Evolutionary conservation across 2,797 vertebrate species (phyloP).

Genomic region (Urosaurus nigricauda): DNA sequence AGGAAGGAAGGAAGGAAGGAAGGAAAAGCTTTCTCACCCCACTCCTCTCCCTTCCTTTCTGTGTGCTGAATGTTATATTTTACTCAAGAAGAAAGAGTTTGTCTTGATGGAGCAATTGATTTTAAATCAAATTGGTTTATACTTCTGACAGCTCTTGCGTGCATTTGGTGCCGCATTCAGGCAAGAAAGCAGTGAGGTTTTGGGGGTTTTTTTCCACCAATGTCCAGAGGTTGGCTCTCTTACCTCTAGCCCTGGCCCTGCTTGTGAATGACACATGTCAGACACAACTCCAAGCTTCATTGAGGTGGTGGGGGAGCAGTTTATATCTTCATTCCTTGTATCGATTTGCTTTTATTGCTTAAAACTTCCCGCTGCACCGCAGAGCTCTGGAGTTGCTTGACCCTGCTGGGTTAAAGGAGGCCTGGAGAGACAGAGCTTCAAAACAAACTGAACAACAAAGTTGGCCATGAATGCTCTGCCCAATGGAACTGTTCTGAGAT

Average conservation of each 20-base stretch:
- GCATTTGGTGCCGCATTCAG: neutral
- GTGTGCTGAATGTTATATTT: constrained; percentile 44
- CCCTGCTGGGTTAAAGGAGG: constrained; percentile 15
- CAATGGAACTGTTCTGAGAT: neutral
- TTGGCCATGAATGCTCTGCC: neutral
- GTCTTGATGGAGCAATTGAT: constrained; percentile 62
- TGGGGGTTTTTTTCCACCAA: constrained; percentile 6
- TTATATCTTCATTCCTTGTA: constrained; percentile 39
- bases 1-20: too few species aligned
- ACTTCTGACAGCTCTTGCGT: neutral
- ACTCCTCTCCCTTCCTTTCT: constrained; percentile 50
- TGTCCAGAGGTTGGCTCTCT: neutral
- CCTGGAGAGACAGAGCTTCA: constrained; percentile 3
- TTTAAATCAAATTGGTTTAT: constrained; percentile 57
- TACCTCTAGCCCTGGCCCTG: neutral
- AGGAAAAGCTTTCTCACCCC: neutral
- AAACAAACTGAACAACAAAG: constrained; percentile 25
- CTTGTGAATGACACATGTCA: constrained; percentile 8
- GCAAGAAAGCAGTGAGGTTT: neutral
- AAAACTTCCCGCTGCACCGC: constrained; percentile 31
- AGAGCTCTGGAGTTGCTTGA: constrained; percentile 23
- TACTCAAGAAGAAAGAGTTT: constrained; percentile 56
- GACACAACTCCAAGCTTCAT: neutral
- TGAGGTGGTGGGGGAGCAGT: neutral
- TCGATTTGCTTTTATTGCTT: constrained; percentile 48